Percentiles rank a stretch among this genome's conserved stretches.
Conservation (phyloP, 1,140 invertebrate species). For the Bombus picipes region DNA sequence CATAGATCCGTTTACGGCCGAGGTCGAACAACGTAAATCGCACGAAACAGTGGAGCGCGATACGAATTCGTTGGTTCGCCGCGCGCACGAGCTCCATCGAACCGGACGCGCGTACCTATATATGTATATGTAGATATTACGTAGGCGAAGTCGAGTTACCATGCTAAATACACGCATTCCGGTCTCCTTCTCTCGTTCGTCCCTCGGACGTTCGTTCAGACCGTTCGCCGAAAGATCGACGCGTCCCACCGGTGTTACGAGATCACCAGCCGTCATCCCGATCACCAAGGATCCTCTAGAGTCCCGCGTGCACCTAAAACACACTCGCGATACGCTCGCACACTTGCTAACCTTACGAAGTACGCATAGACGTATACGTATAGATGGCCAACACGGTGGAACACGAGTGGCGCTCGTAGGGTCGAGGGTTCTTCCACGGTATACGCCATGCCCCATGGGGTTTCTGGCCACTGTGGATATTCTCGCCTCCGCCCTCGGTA, state of each 20-base stretch:
- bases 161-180: neutral
- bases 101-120: neutral
- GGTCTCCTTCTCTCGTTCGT: too few species aligned
- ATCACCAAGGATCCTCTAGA: constrained; percentile 34
- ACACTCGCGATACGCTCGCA: constrained; percentile 1
- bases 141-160: neutral
- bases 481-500: constrained; percentile 41
- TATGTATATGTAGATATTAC: neutral
- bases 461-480: constrained; percentile 50
- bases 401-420: constrained; percentile 66
- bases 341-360: constrained; percentile 20
- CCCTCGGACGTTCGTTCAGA: neutral
- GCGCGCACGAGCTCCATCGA: neutral
- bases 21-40: neutral
- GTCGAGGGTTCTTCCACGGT: constrained; percentile 61
- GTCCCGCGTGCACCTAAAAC: constrained; percentile 9
- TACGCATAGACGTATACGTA: neutral
- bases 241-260: neutral
- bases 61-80: neutral
- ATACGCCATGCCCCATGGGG: constrained; percentile 63
- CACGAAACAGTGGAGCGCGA: neutral
- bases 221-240: constrained; percentile 1
- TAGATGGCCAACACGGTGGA: constrained; percentile 24
- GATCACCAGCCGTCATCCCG: neutral
- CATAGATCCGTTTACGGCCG: neutral